Evolutionary conservation across 2,888 invertebrate species (phyloP), one percentile per base, ranked within the genome.

Genomic region (Frankliniella intonsa): DNA sequence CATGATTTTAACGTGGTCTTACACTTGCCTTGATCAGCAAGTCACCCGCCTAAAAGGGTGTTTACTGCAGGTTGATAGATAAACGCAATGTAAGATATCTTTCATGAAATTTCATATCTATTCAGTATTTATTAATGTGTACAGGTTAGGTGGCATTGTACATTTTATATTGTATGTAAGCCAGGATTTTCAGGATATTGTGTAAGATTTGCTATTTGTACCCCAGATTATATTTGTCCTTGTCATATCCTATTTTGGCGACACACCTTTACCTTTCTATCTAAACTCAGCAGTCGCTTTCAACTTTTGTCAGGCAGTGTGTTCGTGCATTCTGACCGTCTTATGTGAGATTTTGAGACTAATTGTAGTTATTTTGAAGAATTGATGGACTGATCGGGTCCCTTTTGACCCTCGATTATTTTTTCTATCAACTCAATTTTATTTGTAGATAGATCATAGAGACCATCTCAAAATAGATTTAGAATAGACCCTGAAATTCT

Each of bases 91-190:
- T 69, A 79, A 81, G 50, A 80, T 62, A 49, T 76, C n/a, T 80
- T 83, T 84, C 84, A 84, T 84, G 84, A 84, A 84, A 84, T 84
- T 84, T 84, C 84, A 84, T 84, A 84, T 84, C 84, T 84, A 9
- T 22, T 76, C 69, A 76, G 69, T 76, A 76, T 81, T 83, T 82
- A 51, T 22, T 19, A 25, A 51, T 38, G 38, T 38, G 38, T 38
- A 38, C 25, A 76, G 9, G 38, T 81, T 81, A 81, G 51, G 62
- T 81, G n/a, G 55, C 10, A 27, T n/a, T 55, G 62, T 81, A 51
- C 62, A 81, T 81, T 25, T 81, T 76, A 76, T n/a, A 76, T 14
- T 55, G 55, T 25, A 25, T 25, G 25, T 76, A 1, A 25, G 69
- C 22, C 69, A 76, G 69, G 69, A 38, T 76, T 25, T 25, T 76